These are phyloP conservation scores for Bungarus multicinctus DNA, from an alignment of 2,113 vertebrate genomes.

Conservation along the genomic window DNA sequence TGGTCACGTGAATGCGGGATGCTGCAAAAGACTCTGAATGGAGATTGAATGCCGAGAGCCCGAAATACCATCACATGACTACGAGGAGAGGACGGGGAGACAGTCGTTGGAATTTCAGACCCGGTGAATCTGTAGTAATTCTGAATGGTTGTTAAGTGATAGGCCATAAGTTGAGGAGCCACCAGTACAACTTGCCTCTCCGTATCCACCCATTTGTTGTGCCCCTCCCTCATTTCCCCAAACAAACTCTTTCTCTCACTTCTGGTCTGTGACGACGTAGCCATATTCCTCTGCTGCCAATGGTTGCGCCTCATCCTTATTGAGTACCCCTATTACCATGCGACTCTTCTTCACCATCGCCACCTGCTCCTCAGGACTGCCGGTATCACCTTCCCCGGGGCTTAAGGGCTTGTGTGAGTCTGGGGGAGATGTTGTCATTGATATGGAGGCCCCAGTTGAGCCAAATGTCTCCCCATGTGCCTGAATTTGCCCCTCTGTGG, in stretches of 20 bases:
- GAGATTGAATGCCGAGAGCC: not conserved
- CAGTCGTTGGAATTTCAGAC: not conserved
- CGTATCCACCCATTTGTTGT: not conserved
- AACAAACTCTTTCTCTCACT: constrained; percentile 56
- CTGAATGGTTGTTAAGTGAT: not conserved
- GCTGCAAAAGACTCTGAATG: not conserved
- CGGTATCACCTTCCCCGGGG: fast-evolving
- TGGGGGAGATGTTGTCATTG: not conserved
- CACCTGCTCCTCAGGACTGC: not conserved
- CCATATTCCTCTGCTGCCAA: constrained; percentile 83
- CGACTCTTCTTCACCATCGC: constrained; percentile 52
- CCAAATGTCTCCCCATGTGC: not conserved
- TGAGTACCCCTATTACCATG: fast-evolving
- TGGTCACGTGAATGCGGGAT: not conserved
- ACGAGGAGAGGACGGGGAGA: not conserved
- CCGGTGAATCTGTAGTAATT: not conserved
- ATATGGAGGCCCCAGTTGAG: not conserved
- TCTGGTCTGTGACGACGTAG: constrained; percentile 92
- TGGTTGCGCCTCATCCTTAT: not conserved
- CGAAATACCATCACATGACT: not conserved
- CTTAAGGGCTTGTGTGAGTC: not conserved
- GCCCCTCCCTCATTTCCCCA: not conserved
- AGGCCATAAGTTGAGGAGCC: not conserved
- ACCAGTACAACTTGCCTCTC: not conserved
- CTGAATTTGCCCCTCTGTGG: constrained; percentile 15